Conservation (phyloP, 1,140 invertebrate genomes). For the Potamilus streckersoni region DNA sequence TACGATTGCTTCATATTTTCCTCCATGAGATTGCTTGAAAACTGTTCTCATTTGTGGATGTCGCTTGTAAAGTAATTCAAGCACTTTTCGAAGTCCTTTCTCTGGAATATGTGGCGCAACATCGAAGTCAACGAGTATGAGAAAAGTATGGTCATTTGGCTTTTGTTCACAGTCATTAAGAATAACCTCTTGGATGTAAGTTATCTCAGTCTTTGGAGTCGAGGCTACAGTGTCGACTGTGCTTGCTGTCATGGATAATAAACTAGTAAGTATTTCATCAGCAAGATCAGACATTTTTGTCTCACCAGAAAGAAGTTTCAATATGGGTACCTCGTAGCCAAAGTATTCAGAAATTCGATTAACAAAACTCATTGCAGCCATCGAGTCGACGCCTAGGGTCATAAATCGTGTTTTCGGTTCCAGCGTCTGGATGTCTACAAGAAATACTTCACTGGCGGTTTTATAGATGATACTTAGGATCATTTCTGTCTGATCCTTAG, state of each 20-base stretch:
- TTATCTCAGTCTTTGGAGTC: not conserved
- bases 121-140: slow-evolving; percentile 9
- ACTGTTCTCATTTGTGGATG: too few relatives aligned
- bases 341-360: slow-evolving; percentile 8
- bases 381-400: slow-evolving; percentile 14
- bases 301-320: slow-evolving; percentile 10
- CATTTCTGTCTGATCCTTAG: slow-evolving; percentile 1
- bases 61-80: too few relatives aligned
- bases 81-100: not conserved
- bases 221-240: not conserved
- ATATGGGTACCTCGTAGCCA: slow-evolving; percentile 4
- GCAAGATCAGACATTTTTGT: slow-evolving; percentile 7
- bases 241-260: not conserved
- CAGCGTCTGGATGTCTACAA: slow-evolving; percentile 5
- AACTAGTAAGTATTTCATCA: not conserved
- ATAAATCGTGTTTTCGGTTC: slow-evolving; percentile 1
- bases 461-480: not conserved
- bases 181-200: slow-evolving; percentile 13
- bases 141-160: slow-evolving; percentile 3
- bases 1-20: too few relatives aligned
- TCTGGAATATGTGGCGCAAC: slow-evolving; percentile 1
- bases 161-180: slow-evolving; percentile 13
- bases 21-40: too few relatives aligned
- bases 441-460: slow-evolving; percentile 11
- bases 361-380: slow-evolving; percentile 16